These are phyloP conservation scores for Wiebesia pumilae DNA, from an alignment of 1,140 invertebrate species.

Conservation along the genomic window DNA sequence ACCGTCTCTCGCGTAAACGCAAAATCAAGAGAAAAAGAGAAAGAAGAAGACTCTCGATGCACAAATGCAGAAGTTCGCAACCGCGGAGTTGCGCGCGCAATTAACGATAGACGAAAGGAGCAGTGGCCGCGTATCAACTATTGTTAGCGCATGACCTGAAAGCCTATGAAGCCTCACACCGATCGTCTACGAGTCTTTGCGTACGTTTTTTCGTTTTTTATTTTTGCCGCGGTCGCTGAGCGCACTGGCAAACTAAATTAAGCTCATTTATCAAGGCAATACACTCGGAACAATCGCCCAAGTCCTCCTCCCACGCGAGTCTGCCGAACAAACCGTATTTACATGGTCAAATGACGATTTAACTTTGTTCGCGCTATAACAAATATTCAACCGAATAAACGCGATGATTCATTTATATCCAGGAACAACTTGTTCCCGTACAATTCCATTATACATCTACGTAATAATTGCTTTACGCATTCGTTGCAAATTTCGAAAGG, in stretches of 20 bases:
- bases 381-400: no score
- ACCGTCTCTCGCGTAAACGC: no score
- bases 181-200: background rate
- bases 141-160: constrained; percentile 8
- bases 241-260: background rate
- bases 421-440: no score
- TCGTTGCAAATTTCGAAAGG: no score
- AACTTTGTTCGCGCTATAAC: no score
- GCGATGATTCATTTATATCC: no score
- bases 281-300: background rate
- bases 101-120: background rate
- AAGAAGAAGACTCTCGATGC: background rate
- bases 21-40: background rate
- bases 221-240: background rate
- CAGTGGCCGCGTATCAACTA: background rate
- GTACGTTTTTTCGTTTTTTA: background rate
- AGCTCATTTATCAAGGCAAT: background rate
- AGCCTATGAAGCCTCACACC: background rate
- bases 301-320: background rate
- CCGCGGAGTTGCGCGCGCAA: background rate
- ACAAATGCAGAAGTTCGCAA: background rate
- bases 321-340: no score
- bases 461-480: no score
- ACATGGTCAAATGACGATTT: no score
- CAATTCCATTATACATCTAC: no score